Conservation (phyloP, 2,797 vertebrate genomes). For the Phoeniculus purpureus region DNA sequence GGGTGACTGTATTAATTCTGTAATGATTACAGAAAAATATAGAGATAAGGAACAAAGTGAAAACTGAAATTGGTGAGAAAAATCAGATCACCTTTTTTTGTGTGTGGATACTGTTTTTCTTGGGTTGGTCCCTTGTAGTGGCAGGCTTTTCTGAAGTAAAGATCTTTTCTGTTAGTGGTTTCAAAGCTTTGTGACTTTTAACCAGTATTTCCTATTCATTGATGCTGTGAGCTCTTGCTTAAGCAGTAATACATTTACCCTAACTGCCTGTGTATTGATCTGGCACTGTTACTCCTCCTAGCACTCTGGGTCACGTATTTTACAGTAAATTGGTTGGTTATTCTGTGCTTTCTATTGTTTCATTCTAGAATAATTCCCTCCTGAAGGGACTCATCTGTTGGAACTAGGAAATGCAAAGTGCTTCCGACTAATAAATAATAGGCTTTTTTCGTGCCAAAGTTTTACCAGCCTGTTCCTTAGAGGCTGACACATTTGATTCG, state of each 20-base stretch:
- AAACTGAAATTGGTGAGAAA: background rate
- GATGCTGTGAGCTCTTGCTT: background rate
- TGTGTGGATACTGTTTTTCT: background rate
- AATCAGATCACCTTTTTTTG: background rate
- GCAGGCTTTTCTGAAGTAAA: background rate
- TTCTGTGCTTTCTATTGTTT: background rate
- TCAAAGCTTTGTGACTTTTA: background rate
- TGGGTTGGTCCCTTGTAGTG: background rate
- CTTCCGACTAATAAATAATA: conserved; percentile 10
- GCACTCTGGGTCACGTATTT: background rate
- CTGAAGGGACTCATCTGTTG: background rate
- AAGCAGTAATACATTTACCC: background rate
- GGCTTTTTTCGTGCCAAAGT: background rate
- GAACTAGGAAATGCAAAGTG: background rate
- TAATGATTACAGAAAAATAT: background rate
- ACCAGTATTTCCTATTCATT: background rate
- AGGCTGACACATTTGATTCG: background rate
- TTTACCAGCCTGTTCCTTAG: conserved; percentile 15
- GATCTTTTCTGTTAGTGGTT: background rate
- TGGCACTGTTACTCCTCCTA: background rate
- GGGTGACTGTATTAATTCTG: background rate
- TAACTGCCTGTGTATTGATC: background rate
- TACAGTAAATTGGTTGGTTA: background rate
- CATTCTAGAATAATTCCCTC: background rate
- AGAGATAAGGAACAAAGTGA: background rate